Base-by-base conservation (phyloP, 2,888 invertebrate species). In the Diaprepes abbreviatus region DNA sequence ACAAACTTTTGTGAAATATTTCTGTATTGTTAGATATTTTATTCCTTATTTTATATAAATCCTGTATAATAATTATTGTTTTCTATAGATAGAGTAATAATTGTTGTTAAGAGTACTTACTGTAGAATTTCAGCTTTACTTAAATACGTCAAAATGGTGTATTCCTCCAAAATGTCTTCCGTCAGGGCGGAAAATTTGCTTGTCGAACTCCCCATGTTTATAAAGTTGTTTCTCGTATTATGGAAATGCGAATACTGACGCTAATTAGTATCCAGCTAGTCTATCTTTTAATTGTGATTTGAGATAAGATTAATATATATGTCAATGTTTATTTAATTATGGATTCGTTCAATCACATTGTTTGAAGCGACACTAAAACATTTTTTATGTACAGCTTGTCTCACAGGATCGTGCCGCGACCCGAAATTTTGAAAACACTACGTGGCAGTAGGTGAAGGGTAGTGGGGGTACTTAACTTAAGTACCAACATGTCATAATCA, bases 71-170 rank as follows among this genome's bases (percentile, higher is more conserved):
- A n/a, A n/a, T n/a, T n/a, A n/a, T n/a, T n/a, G n/a, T n/a, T n/a
- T n/a, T n/a, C n/a, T n/a, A n/a, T n/a, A n/a, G n/a, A n/a, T n/a
- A n/a, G n/a, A n/a, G n/a, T n/a, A n/a, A n/a, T n/a, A n/a, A n/a
- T n/a, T n/a, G n/a, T n/a, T n/a, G 3, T 10, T n/a, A 35, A 10
- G 10, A 28, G 17, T 31, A 75, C 89, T 89, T 83, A 90, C 90
- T 88, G 83, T 55, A 88, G 77, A 80, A 91, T 88, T 84, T 91
- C 90, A 31, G 86, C 85, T 81, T 88, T 88, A 63, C 82, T 88
- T 64, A 91, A 81, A 83, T 89, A 90, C 0, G 90, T 90, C 59
- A 91, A 80, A 38, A 86, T 82, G 0, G 85, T 82, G 74, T 90
- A 90, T 55, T 90, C 90, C 69, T 89, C 88, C 40, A 91, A 76